Base-by-base conservation (phyloP, 1,140 invertebrate genomes). In the Anastrepha ludens region DNA sequence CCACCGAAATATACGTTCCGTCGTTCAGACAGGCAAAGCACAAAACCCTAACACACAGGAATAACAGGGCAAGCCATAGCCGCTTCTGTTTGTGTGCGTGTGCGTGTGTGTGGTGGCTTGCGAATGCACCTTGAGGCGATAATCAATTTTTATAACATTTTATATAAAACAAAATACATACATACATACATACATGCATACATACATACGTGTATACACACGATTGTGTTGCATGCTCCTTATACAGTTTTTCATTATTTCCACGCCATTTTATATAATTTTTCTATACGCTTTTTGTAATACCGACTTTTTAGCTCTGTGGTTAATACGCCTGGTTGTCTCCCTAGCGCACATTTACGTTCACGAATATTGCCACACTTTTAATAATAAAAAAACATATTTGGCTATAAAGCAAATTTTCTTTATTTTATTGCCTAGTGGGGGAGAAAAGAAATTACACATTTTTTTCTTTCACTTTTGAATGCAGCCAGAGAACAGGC, bases 291-390 rank as follows among this genome's bases (percentile, higher is more conserved):
- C 39, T 20, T 41, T 70, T 70, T 44, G 17, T 20, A n/a, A 41
- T 2, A n/a, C 11, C 29, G 20, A 41, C 4, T 74, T 81, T 41
- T 13, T 58, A 55, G n/a, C 74, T 13, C 55, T 81, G 74, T 11
- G 74, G 74, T 81, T 81, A 81, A 55, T 50, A 81, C 67, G 41
- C 67, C 41, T 74, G 13, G 13, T 47, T 55, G 44, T 81, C 74
- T 81, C 47, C 47, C 44, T 44, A 81, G 74, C 74, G 47, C 74
- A 81, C 74, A 81, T 81, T 81, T 20, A 47, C 47, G 47, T 41
- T 81, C 74, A 81, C 74, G 74, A 81, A 81, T 81, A 81, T 81
- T 81, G 44, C 74, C 74, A 81, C 74, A 81, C 50, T 81, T 81
- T 81, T 55, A 29, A 55, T 81, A 81, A 81, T 81, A 81, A 81